Percentiles rank a stretch among this genome's conserved stretches.
Conservation (phyloP, 2,797 vertebrate species). For the Megaceryle alcyon region DNA sequence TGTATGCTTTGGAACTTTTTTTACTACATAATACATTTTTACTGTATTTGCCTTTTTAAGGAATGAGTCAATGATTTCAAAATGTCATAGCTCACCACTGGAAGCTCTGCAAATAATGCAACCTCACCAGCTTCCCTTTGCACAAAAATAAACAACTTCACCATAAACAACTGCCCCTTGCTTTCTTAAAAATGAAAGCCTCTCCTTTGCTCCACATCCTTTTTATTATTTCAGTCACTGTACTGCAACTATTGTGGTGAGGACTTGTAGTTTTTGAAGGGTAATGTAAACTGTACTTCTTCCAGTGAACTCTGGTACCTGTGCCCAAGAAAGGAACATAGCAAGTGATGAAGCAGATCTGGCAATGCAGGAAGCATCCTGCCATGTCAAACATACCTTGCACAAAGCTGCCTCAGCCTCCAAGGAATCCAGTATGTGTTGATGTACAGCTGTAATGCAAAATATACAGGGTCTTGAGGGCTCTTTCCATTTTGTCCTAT, state of each 20-base stretch:
- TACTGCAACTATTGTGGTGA: background rate
- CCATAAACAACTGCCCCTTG: background rate
- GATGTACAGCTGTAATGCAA: background rate
- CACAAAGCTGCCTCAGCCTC: background rate
- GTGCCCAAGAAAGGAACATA: background rate
- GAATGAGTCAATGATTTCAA: background rate
- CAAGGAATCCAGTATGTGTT: background rate
- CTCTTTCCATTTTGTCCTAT: background rate
- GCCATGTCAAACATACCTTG: background rate
- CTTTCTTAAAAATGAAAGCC: background rate
- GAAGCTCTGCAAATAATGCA: background rate
- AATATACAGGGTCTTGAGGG: background rate
- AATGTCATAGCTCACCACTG: background rate
- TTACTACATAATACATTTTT: background rate
- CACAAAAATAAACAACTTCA: background rate
- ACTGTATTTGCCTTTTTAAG: background rate
- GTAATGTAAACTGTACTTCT: background rate
- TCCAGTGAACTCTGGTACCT: background rate
- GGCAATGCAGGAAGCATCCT: rapidly evolving
- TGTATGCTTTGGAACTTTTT: background rate
- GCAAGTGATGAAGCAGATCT: background rate
- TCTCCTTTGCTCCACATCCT: background rate
- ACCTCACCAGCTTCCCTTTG: background rate
- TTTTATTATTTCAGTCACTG: background rate
- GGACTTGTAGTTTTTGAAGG: background rate